phyloP scores from a whole-genome alignment of 2,113 vertebrate species.

The rat (Rattus norvegicus) region DNA sequence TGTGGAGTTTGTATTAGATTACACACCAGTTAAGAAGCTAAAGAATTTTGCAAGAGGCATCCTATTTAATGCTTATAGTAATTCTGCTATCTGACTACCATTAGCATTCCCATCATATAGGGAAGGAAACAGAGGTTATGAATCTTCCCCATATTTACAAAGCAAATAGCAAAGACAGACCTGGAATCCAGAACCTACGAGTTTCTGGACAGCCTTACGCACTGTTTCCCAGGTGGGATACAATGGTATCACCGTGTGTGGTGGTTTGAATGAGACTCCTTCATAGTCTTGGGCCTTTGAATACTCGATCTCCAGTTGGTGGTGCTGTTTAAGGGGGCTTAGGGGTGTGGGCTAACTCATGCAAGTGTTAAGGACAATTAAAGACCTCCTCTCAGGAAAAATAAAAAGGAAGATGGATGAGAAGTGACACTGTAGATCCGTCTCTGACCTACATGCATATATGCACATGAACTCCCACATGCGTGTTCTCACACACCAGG shows the following conservation, averaged over 20 bases:
- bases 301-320: not conserved
- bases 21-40: not conserved
- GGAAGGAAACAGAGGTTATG: not conserved
- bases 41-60: not conserved
- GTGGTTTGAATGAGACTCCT: too few relatives aligned
- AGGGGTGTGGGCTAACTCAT: not conserved
- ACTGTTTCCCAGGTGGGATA: not conserved
- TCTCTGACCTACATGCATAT: not conserved
- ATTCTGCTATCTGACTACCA: not conserved
- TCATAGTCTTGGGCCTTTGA: not conserved
- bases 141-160: not conserved
- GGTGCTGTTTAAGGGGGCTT: not conserved
- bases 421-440: not conserved
- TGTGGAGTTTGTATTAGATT: not conserved
- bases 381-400: not conserved
- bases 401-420: not conserved
- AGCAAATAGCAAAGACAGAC: slow-evolving; percentile 4
- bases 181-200: not conserved
- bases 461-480: not conserved
- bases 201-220: not conserved
- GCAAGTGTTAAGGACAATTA: not conserved
- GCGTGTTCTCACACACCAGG: not conserved
- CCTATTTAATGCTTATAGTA: not conserved
- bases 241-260: not conserved
- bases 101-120: not conserved